Evolutionary conservation across 35 echinoderm and acorn worm genomes (phyloP).

Genomic region (Acanthaster planci): DNA sequence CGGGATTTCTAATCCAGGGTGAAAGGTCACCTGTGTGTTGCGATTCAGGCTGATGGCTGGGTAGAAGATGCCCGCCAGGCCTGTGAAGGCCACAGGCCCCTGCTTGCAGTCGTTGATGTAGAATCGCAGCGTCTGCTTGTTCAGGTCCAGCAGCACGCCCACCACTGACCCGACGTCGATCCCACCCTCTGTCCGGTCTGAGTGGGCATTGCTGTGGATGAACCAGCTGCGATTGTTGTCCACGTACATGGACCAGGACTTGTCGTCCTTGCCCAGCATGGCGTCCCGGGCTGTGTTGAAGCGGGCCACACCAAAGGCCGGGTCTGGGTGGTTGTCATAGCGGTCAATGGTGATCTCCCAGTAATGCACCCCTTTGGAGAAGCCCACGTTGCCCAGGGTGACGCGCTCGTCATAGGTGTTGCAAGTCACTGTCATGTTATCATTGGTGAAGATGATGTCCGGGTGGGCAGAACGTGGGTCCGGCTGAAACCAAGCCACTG

Average conservation of each 20-base stretch:
- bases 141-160: constrained; percentile 88
- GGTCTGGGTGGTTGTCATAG: constrained; percentile 98
- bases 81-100: constrained; percentile 84
- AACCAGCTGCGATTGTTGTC: constrained; percentile 99
- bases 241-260: constrained; percentile 99
- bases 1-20: constrained; percentile 94
- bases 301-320: constrained; percentile 90
- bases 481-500: constrained; percentile 97
- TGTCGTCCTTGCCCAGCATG: constrained; percentile 98
- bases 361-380: constrained; percentile 97
- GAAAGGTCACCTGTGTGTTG: constrained; percentile 94
- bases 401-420: constrained; percentile 88
- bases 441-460: constrained; percentile 91
- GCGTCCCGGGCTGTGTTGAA: constrained; percentile 81
- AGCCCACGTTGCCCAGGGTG: constrained; percentile 92
- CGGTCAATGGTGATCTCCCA: constrained; percentile 98
- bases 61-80: constrained; percentile 88
- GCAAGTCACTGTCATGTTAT: constrained; percentile 95
- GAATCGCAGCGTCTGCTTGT: constrained; percentile 75
- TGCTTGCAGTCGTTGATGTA: constrained; percentile 88
- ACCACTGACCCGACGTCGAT: constrained; percentile 89
- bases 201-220: constrained; percentile 93
- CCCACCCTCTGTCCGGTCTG: constrained; percentile 90
- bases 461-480: constrained; percentile 91
- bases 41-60: constrained; percentile 94